phyloP scores from a whole-genome alignment of 53 echinoderm and acorn worm species.

The Arbacia lixula region DNA sequence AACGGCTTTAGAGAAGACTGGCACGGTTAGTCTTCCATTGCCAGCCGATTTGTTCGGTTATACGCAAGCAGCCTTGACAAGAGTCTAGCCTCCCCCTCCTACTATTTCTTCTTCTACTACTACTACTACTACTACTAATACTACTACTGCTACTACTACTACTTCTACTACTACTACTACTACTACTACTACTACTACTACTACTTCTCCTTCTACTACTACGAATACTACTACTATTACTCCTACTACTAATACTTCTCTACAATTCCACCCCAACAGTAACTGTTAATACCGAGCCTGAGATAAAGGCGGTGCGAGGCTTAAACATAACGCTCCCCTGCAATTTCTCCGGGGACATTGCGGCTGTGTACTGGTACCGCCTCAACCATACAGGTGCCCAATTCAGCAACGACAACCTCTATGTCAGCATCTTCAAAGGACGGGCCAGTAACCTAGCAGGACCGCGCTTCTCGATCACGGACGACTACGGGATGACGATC shows the following conservation, averaged over 20 bases:
- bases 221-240: too few relatives aligned
- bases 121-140: too few relatives aligned
- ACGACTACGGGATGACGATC: not conserved
- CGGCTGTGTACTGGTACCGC: not conserved
- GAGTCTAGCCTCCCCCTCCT: too few relatives aligned
- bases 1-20: too few relatives aligned
- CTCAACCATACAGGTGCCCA: not conserved
- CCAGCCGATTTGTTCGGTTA: too few relatives aligned
- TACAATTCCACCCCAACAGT: not conserved
- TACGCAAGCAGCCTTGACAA: too few relatives aligned
- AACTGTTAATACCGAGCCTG: not conserved
- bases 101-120: too few relatives aligned
- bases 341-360: not conserved
- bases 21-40: too few relatives aligned
- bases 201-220: too few relatives aligned
- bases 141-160: too few relatives aligned
- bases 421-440: not conserved
- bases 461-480: not conserved
- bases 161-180: too few relatives aligned
- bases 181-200: too few relatives aligned
- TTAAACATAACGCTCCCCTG: not conserved
- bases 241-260: not conserved
- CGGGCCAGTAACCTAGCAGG: not conserved
- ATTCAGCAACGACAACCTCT: not conserved
- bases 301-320: conserved; percentile 4